phyloP scores from a whole-genome alignment of 1,140 invertebrate species.

The Leguminivora glycinivorella region DNA sequence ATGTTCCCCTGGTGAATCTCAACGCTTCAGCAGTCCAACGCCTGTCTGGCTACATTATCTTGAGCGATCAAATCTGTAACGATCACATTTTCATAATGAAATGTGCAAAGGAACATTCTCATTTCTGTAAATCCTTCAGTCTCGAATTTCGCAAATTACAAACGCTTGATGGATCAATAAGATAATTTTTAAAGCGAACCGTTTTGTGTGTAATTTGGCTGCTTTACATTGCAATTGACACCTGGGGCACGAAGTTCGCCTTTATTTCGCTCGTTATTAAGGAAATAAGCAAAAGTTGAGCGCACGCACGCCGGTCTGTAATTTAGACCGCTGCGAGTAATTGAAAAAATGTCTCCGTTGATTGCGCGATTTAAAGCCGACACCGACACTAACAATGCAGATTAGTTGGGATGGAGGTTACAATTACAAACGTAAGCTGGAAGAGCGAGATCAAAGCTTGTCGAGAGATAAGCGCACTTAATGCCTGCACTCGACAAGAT shows the following conservation, averaged over 20 bases:
- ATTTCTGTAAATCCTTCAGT: conserved; percentile 6
- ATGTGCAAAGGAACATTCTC: conserved; percentile 10
- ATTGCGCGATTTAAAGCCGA: conserved; percentile 31
- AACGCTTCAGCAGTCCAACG: conserved; percentile 8
- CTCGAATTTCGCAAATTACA: conserved; percentile 2
- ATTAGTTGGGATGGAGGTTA: background rate
- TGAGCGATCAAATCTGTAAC: conserved; percentile 32
- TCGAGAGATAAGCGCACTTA: background rate
- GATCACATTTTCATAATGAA: conserved; percentile 41
- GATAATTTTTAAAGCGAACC: conserved; percentile 35
- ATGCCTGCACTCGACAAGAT: conserved; percentile 3
- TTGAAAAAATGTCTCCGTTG: conserved; percentile 39
- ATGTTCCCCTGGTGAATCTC: conserved; percentile 13
- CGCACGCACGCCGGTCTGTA: conserved; percentile 36
- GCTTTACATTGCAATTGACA: conserved; percentile 38
- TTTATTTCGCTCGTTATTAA: conserved; percentile 32
- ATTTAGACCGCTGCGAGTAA: conserved; percentile 41
- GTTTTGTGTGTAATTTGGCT: conserved; percentile 5
- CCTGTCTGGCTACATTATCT: conserved; percentile 20
- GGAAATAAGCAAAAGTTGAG: conserved; percentile 30
- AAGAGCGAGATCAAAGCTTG: background rate
- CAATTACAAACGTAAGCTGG: background rate
- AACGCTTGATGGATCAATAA: conserved; percentile 38
- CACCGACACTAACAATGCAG: background rate
- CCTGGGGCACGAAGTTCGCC: conserved; percentile 37